Evolutionary conservation across 2,888 invertebrate species (phyloP), one percentile per base, ranked within the genome.

Genomic region (Synergus umbraculus): DNA sequence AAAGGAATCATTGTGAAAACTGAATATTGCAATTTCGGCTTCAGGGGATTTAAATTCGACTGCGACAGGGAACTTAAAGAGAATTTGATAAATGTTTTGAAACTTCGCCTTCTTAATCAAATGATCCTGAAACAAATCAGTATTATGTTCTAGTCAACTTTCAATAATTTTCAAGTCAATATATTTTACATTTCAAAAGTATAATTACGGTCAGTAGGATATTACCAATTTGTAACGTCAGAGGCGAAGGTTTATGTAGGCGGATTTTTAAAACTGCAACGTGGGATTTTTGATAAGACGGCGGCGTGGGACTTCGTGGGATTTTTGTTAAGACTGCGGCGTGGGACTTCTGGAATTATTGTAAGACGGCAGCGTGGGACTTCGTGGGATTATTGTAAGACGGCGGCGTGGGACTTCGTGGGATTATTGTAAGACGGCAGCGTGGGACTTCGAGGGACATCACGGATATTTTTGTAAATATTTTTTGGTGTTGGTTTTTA

Each of bases 391-490:
- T n/a, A 18, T 5, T 29, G 18, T 13, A 12, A 12, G 18, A 67
- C 22, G n/a, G 67, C 67, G 13, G 67, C 67, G 67, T 43, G 67
- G 67, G 67, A 67, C 44, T n/a, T 66, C 41, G 12, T 9, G 18
- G 66, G 18, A 43, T 18, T n/a, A 9, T 66, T 18, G 15, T 46
- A n/a, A 9, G n/a, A 67, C 67, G 9, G 67, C 67, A 9, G 44
- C 67, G 67, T 18, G 67, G 67, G 44, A 44, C 54, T n/a, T n/a
- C 22, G 10, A 44, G 10, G 12, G 46, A 12, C 46, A 46, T 46
- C 13, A 13, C 13, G 13, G 13, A 46, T 46, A 46, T 46, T 41
- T 12, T 13, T 22, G 12, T 4, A 4, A 8, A 0, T 13, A 60
- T 15, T 29, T 58, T 58, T 18, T 8, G 18, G 54, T 58, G 37